Conservation (phyloP, 2,113 vertebrate species). For the Opisthocomus hoazin region DNA sequence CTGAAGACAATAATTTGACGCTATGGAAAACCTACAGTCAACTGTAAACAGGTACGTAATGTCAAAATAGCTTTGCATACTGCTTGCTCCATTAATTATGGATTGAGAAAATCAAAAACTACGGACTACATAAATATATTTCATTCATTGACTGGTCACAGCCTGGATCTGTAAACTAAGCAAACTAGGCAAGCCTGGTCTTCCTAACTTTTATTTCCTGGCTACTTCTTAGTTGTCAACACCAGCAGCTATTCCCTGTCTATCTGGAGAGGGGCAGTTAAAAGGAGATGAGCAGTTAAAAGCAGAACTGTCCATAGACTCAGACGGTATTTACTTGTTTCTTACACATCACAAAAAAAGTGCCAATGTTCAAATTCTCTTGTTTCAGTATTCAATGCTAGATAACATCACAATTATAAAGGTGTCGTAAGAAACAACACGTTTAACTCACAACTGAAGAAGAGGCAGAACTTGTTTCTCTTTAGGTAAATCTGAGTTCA, state of each 20-base stretch:
- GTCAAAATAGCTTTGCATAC: neutral
- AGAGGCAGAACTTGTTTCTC: neutral
- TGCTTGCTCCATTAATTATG: neutral
- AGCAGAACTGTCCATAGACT: neutral
- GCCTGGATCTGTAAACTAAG: neutral
- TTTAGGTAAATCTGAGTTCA: no score
- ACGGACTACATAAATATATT: neutral
- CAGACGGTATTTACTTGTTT: neutral
- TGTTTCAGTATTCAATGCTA: neutral
- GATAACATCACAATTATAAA: neutral
- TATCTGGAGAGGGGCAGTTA: neutral
- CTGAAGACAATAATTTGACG: neutral
- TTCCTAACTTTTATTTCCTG: neutral
- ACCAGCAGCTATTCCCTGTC: neutral
- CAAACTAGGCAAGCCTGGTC: neutral
- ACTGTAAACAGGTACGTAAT: neutral
- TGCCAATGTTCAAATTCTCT: neutral
- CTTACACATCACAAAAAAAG: neutral
- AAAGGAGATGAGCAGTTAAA: neutral
- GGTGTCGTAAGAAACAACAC: neutral
- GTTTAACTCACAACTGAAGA: neutral
- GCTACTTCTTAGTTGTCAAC: neutral
- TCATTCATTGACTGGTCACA: neutral
- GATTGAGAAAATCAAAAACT: neutral
- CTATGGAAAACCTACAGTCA: neutral